Conservation (phyloP, 2,113 vertebrate species). For the Colossoma macropomum region DNA sequence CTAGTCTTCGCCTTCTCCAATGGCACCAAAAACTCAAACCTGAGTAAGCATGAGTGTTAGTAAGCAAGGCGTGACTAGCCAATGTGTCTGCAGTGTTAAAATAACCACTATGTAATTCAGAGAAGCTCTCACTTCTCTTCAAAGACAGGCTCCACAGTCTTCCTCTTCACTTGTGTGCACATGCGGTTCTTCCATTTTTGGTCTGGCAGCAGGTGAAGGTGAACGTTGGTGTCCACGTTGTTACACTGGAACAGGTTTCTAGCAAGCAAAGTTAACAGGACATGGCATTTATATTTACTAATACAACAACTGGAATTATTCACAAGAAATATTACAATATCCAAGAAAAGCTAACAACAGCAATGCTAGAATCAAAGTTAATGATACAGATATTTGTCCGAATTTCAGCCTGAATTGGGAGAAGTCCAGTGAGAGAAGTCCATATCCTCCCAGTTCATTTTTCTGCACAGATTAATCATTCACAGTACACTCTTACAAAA, state of each 20-base stretch:
- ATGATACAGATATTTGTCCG: too few relatives aligned
- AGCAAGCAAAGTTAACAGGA: conserved; percentile 15
- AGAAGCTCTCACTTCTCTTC: conserved; percentile 85
- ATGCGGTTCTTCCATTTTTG: conserved; percentile 87
- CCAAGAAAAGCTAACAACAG: too few relatives aligned
- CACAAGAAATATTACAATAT: too few relatives aligned
- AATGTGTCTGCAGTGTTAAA: neutral
- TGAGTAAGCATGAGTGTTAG: too few relatives aligned
- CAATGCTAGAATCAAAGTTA: too few relatives aligned
- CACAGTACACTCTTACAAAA: too few relatives aligned
- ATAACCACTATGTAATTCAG: neutral
- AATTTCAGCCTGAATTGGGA: too few relatives aligned
- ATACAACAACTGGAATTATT: too few relatives aligned
- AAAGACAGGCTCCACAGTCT: conserved; percentile 85
- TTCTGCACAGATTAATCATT: too few relatives aligned
- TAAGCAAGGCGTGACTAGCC: too few relatives aligned
- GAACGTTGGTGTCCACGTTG: conserved; percentile 91
- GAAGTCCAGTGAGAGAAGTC: too few relatives aligned
- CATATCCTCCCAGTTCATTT: too few relatives aligned
- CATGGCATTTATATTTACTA: neutral
- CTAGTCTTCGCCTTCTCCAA: conserved; percentile 83
- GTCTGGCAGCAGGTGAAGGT: conserved; percentile 91
- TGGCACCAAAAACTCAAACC: conserved; percentile 90
- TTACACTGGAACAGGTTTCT: conserved; percentile 86
- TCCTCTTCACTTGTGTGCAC: conserved; percentile 87